Evolutionary conservation across 2,888 invertebrate genomes (phyloP), one percentile per base, ranked within the genome.

Genomic region (Brenthis hecate): DNA sequence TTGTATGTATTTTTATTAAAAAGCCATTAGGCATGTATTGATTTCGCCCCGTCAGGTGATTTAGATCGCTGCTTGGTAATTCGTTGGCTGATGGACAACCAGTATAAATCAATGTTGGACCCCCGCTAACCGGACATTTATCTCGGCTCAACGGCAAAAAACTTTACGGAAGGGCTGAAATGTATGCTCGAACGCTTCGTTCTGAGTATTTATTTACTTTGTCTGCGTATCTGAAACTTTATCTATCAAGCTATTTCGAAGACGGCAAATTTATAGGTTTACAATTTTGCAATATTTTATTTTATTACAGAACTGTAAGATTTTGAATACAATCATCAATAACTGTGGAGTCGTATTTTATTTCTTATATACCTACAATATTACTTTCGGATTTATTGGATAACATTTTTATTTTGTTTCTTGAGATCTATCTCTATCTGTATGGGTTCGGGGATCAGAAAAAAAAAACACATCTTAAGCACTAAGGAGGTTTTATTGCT

Each of bases 121-220:
- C 91, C 90, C 86, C 81, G 86, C 85, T 89, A 90, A 90, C 92
- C 92, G 90, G 87, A 87, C 90, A 91, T 92, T 91, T 90, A 91
- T 87, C 87, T 86, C 81, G 80, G 80, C 78, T 81, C 82, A 78
- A 77, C 84, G 86, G 85, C 86, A 86, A 87, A 87, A 87, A 87
- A 87, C 85, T 85, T 82, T 76, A 81, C 80, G 78, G 77, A 80
- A 81, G 85, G 82, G 76, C 76, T 76, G 74, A 72, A 76, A 73
- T 74, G 73, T 72, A 64, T 71, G 75, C 72, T 74, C 73, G 76
- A 75, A 72, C 76, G 74, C 57, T 56, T 62, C 56, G 47, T 61
- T 53, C 70, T 62, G 68, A 70, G 57, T 70, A 62, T 68, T 73
- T 73, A 72, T 66, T 53, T 70, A 56, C 72, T 65, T 63, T 66